phyloP scores from a whole-genome alignment of 2,888 invertebrate genomes.

The Lycophotia porphyrea region DNA sequence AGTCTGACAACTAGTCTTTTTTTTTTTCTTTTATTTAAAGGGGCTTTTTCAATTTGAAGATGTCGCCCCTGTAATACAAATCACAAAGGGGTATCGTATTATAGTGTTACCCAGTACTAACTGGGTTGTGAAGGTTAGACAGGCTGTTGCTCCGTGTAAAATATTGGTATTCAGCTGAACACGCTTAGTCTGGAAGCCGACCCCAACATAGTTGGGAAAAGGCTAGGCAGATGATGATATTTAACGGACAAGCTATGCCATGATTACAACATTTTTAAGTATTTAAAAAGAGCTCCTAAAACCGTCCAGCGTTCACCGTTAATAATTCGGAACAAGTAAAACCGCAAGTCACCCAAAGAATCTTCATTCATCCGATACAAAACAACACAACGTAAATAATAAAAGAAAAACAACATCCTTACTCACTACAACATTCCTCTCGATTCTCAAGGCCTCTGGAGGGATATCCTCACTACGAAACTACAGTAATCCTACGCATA shows the following conservation, averaged over 20 bases:
- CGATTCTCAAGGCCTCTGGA: not conserved
- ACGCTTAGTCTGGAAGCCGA: not conserved
- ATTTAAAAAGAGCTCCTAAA: not conserved
- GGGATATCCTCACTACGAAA: slow-evolving; percentile 13
- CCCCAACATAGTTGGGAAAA: not conserved
- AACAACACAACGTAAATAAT: slow-evolving; percentile 25
- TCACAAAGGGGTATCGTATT: too few relatives aligned
- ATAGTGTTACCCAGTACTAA: too few relatives aligned
- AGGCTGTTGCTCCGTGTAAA: not conserved
- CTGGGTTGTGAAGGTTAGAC: too few relatives aligned
- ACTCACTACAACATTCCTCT: not conserved
- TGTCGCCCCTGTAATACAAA: too few relatives aligned
- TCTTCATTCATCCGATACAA: not conserved
- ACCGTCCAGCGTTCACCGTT: not conserved
- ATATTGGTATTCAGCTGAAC: not conserved
- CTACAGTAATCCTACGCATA: slow-evolving; percentile 22
- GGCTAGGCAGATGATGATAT: not conserved
- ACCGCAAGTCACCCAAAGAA: too few relatives aligned
- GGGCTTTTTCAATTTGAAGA: too few relatives aligned
- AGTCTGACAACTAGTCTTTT: too few relatives aligned
- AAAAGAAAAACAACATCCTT: slow-evolving; percentile 8
- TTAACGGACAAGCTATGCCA: not conserved
- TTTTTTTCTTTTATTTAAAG: too few relatives aligned
- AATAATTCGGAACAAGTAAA: not conserved
- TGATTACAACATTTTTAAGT: too few relatives aligned